These are phyloP conservation scores for Pherbina coryleti DNA, from an alignment of 2,888 invertebrate species.

Conservation along the genomic window DNA sequence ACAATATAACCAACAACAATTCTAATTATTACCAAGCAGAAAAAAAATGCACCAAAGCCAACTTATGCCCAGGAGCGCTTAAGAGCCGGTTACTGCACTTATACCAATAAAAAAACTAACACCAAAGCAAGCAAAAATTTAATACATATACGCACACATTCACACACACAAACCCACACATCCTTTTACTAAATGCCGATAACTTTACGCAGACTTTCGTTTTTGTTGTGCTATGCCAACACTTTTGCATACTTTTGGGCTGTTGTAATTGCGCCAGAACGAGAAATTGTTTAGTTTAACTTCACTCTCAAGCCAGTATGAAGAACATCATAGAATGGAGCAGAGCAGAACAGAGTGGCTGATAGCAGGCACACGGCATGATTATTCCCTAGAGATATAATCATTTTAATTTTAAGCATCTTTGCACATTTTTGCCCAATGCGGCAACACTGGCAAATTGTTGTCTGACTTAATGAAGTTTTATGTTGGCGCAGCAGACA, in stretches of 20 bases:
- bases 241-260: slow-evolving; percentile 6
- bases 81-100: neutral
- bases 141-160: neutral
- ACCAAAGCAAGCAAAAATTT: neutral
- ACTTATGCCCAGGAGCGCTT: slow-evolving; percentile 18
- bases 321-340: neutral
- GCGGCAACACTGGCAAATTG: neutral
- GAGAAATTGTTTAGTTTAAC: slow-evolving; percentile 10
- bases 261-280: neutral
- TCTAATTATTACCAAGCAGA: neutral
- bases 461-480: slow-evolving; percentile 17
- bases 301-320: neutral
- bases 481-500: neutral
- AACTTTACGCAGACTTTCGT: neutral
- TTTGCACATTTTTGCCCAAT: slow-evolving; percentile 25
- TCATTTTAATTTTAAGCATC: slow-evolving; percentile 43
- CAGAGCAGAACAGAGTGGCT: no score
- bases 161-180: neutral
- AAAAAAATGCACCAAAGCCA: neutral
- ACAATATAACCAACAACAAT: slow-evolving; percentile 10
- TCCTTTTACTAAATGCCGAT: neutral
- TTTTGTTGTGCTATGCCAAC: slow-evolving; percentile 1
- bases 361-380: neutral
- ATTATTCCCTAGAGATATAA: slow-evolving; percentile 37
- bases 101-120: neutral